A percentile compares a stretch with the other conserved stretches of the same genome.
Conservation (phyloP, 2,113 vertebrate genomes). For the Burhinus bistriatus region DNA sequence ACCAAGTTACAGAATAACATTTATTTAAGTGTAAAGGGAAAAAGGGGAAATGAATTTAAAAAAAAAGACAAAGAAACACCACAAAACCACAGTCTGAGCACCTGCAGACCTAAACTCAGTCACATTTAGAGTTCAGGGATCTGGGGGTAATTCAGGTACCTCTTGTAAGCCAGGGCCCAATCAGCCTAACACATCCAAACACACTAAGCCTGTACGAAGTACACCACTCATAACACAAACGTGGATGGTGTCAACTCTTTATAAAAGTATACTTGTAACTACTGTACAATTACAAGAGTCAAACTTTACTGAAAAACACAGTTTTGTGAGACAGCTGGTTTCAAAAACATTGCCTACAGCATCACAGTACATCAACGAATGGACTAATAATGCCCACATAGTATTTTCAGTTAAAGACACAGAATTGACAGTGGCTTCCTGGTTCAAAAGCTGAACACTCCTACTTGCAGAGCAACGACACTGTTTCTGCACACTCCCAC, state of each 20-base stretch:
- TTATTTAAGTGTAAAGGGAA: background rate
- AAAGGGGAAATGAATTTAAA: background rate
- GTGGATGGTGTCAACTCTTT: background rate
- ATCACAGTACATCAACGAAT: background rate
- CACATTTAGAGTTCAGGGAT: background rate
- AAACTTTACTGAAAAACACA: background rate
- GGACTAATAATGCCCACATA: background rate
- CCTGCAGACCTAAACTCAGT: background rate
- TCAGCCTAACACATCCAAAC: background rate
- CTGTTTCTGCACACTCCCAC: background rate
- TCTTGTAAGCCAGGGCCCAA: background rate
- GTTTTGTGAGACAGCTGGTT: background rate
- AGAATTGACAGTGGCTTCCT: background rate
- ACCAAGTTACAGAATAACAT: background rate
- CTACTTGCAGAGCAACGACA: background rate
- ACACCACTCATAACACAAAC: background rate
- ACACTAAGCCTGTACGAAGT: background rate
- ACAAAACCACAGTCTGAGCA: background rate
- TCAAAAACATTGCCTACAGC: background rate
- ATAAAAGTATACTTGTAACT: background rate
- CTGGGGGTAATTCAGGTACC: background rate
- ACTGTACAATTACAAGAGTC: background rate
- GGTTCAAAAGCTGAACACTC: background rate
- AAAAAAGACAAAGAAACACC: background rate
- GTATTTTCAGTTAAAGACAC: background rate